Conservation (phyloP, 53 echinoderm and acorn worm genomes). For the Holothuria scabra region DNA sequence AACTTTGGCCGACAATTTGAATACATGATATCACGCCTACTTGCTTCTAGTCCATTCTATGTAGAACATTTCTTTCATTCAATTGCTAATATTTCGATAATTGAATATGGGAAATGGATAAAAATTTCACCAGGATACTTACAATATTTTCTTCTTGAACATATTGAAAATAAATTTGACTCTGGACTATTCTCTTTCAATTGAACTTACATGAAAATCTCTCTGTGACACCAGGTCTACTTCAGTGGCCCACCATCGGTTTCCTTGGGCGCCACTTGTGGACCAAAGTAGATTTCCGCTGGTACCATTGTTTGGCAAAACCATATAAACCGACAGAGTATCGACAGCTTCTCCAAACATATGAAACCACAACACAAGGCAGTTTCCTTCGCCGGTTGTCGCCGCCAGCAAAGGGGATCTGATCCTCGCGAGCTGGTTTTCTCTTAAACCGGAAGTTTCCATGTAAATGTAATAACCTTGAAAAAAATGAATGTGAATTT, state of each 20-base stretch:
- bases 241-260: constrained; percentile 83
- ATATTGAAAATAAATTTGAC: too few species aligned
- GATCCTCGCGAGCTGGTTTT: constrained; percentile 67
- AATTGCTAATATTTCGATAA: too few species aligned
- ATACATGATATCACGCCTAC: too few species aligned
- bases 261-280: constrained; percentile 73
- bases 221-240: constrained; percentile 47
- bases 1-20: too few species aligned
- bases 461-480: constrained; percentile 78
- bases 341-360: constrained; percentile 76
- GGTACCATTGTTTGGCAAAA: constrained; percentile 45
- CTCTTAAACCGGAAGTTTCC: constrained; percentile 38
- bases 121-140: too few species aligned
- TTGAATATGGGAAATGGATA: too few species aligned
- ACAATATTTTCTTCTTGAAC: too few species aligned
- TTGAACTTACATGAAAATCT: constrained; percentile 64
- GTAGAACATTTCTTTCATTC: too few species aligned
- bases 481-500: neutral
- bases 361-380: constrained; percentile 70
- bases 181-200: too few species aligned
- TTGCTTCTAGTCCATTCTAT: too few species aligned
- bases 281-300: constrained; percentile 68
- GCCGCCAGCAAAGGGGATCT: constrained; percentile 60
- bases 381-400: constrained; percentile 44
- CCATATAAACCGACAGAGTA: constrained; percentile 70